Evolutionary conservation across 2,888 invertebrate species (phyloP).

Genomic region (Tetranychus truncatus): DNA sequence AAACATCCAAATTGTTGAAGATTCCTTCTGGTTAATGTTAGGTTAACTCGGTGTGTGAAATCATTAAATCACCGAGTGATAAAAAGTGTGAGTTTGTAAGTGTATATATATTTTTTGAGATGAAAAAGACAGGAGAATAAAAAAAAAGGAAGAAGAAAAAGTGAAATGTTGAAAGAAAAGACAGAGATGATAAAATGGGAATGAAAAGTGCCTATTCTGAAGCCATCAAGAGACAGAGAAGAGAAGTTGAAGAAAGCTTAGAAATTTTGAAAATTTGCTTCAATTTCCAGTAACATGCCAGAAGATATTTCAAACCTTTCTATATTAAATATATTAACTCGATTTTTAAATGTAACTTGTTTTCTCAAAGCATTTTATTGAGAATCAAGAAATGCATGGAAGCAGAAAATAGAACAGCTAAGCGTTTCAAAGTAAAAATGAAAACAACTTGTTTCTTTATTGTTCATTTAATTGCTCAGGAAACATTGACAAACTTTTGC

Average conservation of each 20-base stretch:
- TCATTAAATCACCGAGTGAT: background rate
- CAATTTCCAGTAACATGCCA: background rate
- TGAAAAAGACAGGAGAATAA: background rate
- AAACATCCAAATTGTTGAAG: too few species aligned
- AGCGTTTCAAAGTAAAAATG: background rate
- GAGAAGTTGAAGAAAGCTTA: background rate
- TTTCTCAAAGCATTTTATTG: background rate
- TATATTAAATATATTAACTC: background rate
- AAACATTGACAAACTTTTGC: background rate
- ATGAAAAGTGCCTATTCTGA: background rate
- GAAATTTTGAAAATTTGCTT: background rate
- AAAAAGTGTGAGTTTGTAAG: background rate
- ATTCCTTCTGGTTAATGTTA: background rate
- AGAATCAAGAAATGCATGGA: background rate
- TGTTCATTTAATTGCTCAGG: background rate
- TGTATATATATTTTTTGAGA: background rate
- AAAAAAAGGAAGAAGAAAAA: background rate
- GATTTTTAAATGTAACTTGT: background rate
- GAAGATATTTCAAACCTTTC: background rate
- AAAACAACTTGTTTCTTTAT: background rate
- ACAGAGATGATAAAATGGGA: too few species aligned
- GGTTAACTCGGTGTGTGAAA: background rate
- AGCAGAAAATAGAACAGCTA: background rate
- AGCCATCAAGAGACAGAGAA: background rate
- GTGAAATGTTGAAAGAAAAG: background rate